Evolutionary conservation across 2,113 vertebrate genomes (phyloP).

Genomic region (Oncorhynchus kisutch): DNA sequence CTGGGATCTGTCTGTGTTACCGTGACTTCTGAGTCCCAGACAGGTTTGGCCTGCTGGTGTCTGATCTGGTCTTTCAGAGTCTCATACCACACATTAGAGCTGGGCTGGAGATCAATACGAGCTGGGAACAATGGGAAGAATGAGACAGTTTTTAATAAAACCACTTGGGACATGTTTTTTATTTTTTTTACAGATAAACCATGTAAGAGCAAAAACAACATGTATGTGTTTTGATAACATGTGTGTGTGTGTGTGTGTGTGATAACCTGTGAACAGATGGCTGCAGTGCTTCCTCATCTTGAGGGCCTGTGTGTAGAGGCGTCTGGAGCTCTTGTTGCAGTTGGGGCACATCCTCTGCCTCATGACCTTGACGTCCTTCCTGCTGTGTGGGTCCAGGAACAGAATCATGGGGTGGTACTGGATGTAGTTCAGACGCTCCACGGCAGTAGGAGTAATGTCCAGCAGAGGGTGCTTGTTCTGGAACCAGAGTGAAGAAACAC

Average conservation of each 20-base stretch:
- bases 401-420: conserved; percentile 96
- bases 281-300: conserved; percentile 85
- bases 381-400: conserved; percentile 86
- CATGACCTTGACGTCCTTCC: conserved; percentile 88
- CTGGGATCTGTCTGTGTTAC: conserved; percentile 60
- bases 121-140: conserved; percentile 54
- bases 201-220: too few species aligned
- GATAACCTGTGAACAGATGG: conserved; percentile 85
- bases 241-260: neutral
- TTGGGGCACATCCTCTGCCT: conserved; percentile 82
- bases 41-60: conserved; percentile 82
- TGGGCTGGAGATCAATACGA: conserved; percentile 79
- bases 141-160: too few species aligned
- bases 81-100: conserved; percentile 80
- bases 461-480: conserved; percentile 91
- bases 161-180: too few species aligned
- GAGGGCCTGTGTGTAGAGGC: conserved; percentile 84
- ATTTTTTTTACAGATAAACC: too few species aligned
- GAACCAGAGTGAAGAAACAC: neutral
- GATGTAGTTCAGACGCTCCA: conserved; percentile 94
- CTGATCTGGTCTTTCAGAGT: conserved; percentile 81
- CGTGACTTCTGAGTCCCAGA: conserved; percentile 89
- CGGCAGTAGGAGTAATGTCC: conserved; percentile 91
- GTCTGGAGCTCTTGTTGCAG: conserved; percentile 90
- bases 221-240: too few species aligned